Percentiles rank a stretch among this genome's conserved stretches.
Evolutionary conservation across 2,888 invertebrate genomes (phyloP).

Genomic region (Rhagophthalmus giganteus): DNA sequence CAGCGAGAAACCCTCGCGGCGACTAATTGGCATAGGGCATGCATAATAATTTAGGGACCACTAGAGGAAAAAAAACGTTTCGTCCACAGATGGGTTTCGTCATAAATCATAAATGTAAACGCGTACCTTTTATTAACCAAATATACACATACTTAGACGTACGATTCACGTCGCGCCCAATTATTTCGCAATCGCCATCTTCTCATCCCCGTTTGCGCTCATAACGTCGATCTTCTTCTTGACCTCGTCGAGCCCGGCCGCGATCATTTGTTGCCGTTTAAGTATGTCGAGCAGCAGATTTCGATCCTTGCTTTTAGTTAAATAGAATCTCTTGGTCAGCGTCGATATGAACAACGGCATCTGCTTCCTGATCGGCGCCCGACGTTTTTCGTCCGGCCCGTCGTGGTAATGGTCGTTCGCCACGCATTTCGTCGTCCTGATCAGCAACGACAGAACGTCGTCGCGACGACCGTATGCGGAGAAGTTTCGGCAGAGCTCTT

Average conservation of each 20-base stretch:
- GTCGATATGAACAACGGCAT: conserved; percentile 49
- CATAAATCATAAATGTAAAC: no score
- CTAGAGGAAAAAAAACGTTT: no score
- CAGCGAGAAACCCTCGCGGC: no score
- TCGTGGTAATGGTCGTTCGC: conserved; percentile 41
- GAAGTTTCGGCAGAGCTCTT: conserved; percentile 49
- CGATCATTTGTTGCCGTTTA: conserved; percentile 10
- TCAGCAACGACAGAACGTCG: conserved; percentile 47
- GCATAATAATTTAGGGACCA: no score
- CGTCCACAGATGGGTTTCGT: no score
- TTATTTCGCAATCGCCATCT: no score
- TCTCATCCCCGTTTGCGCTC: no score
- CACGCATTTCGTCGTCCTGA: conserved; percentile 48
- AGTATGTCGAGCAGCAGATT: conserved; percentile 31
- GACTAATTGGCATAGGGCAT: no score
- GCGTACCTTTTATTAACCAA: no score
- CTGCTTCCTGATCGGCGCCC: conserved; percentile 43
- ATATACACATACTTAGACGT: no score
- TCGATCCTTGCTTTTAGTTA: conserved; percentile 47
- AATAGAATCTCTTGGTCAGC: conserved; percentile 46
- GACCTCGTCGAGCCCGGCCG: not conserved
- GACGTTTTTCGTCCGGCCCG: not conserved
- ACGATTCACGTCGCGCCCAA: no score
- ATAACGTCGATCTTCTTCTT: not conserved
- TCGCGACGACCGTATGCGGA: conserved; percentile 45